phyloP scores from a whole-genome alignment of 2,797 vertebrate genomes.

The Holocentrus rufus region DNA sequence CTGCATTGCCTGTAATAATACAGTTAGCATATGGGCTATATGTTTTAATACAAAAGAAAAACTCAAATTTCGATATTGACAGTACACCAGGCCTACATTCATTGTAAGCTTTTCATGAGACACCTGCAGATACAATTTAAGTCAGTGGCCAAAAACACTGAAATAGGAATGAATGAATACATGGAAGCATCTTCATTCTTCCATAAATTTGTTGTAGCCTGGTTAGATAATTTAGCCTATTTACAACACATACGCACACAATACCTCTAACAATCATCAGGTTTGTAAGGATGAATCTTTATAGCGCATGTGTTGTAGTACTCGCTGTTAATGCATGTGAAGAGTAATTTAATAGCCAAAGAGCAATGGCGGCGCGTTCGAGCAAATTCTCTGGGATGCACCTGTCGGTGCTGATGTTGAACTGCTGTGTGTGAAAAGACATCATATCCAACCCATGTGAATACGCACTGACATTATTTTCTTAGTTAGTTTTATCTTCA shows the following conservation, averaged over 20 bases:
- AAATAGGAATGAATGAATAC: neutral
- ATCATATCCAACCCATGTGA: neutral
- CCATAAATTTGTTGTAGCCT: neutral
- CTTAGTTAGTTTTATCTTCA: neutral
- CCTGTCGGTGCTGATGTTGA: slow-evolving; percentile 77
- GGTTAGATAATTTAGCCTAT: neutral
- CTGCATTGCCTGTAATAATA: neutral
- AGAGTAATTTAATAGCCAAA: slow-evolving; percentile 11
- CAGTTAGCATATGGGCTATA: slow-evolving; percentile 11
- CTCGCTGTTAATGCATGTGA: slow-evolving; percentile 1
- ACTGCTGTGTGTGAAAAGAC: slow-evolving; percentile 18
- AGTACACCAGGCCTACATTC: neutral
- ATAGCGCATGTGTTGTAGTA: neutral
- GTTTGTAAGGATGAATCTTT: neutral
- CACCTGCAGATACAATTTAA: neutral
- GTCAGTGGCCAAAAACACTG: neutral
- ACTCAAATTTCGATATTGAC: fast-evolving
- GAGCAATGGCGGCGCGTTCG: slow-evolving; percentile 83
- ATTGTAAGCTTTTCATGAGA: neutral
- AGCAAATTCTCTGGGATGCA: slow-evolving; percentile 84
- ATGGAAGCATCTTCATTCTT: neutral
- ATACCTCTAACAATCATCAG: neutral
- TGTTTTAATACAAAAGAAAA: neutral
- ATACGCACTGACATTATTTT: neutral
- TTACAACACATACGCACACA: neutral